These are phyloP conservation scores for Propithecus deckenii DNA, from an alignment of 2,797 vertebrate species.

Conservation along the genomic window DNA sequence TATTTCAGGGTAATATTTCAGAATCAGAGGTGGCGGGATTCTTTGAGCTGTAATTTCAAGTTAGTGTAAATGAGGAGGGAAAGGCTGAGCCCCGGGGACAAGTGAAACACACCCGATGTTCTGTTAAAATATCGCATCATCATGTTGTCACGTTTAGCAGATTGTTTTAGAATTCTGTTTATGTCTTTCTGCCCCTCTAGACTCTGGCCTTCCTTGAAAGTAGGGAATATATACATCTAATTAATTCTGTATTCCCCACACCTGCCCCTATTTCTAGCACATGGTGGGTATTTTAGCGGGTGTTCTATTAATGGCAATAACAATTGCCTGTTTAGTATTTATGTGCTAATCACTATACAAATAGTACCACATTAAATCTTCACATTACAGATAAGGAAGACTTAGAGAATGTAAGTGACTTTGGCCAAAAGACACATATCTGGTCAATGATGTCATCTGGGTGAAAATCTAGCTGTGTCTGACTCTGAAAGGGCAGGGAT, in stretches of 20 bases:
- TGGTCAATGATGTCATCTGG: background rate
- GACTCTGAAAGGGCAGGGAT: background rate
- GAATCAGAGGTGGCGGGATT: background rate
- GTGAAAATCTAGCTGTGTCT: background rate
- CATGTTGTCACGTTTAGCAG: background rate
- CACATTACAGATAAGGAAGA: background rate
- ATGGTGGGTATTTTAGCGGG: background rate
- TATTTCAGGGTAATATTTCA: conserved; percentile 1
- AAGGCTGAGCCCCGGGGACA: background rate
- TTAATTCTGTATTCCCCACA: background rate
- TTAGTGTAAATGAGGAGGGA: background rate
- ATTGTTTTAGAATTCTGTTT: background rate
- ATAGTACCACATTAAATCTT: background rate
- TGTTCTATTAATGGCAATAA: background rate
- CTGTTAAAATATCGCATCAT: background rate
- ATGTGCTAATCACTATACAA: background rate
- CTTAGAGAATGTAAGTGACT: background rate
- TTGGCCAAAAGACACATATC: background rate
- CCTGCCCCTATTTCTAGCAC: background rate
- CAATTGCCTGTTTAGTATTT: background rate
- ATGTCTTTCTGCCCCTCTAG: background rate
- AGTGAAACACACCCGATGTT: background rate
- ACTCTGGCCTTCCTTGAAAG: background rate
- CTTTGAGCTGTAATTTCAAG: conserved; percentile 21
- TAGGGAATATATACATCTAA: background rate